A percentile compares a stretch with the other conserved stretches of the same genome.
These are phyloP conservation scores for Iselma pallidipennis DNA, from an alignment of 2,888 invertebrate species.

Conservation along the genomic window DNA sequence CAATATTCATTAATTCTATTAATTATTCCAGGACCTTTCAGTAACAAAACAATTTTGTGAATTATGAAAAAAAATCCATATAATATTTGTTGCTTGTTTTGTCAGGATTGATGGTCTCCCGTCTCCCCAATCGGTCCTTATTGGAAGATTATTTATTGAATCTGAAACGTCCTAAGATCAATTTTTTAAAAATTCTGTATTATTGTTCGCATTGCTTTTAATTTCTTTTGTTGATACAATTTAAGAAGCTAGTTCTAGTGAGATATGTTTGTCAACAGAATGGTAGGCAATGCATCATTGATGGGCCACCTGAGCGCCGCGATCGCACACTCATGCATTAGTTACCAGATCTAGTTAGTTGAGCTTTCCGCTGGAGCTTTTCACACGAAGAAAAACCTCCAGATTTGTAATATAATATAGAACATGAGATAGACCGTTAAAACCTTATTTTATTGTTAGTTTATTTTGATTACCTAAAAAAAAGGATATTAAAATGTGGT, in stretches of 20 bases:
- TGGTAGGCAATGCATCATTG: slow-evolving; percentile 51
- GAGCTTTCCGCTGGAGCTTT: slow-evolving; percentile 38
- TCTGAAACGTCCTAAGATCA: no score
- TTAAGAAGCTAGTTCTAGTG: slow-evolving; percentile 8
- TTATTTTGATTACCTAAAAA: background rate
- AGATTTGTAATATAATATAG: slow-evolving; percentile 39
- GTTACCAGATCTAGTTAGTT: slow-evolving; percentile 54
- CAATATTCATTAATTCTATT: no score
- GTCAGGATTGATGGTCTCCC: no score
- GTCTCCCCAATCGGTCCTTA: no score
- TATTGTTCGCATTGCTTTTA: background rate
- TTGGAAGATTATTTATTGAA: no score
- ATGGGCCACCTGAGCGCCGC: slow-evolving; percentile 51
- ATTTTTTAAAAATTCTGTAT: no score
- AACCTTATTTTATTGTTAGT: background rate
- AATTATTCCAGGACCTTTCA: no score
- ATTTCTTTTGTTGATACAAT: background rate
- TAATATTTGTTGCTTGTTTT: no score
- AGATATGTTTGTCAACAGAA: slow-evolving; percentile 38
- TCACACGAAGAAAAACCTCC: slow-evolving; percentile 27
- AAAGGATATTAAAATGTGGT: no score
- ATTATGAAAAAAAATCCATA: no score
- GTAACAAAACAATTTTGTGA: no score
- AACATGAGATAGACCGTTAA: background rate
- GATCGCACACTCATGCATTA: slow-evolving; percentile 53